These are phyloP conservation scores for Antheraea mylitta DNA, from an alignment of 1,140 invertebrate genomes.

Conservation along the genomic window DNA sequence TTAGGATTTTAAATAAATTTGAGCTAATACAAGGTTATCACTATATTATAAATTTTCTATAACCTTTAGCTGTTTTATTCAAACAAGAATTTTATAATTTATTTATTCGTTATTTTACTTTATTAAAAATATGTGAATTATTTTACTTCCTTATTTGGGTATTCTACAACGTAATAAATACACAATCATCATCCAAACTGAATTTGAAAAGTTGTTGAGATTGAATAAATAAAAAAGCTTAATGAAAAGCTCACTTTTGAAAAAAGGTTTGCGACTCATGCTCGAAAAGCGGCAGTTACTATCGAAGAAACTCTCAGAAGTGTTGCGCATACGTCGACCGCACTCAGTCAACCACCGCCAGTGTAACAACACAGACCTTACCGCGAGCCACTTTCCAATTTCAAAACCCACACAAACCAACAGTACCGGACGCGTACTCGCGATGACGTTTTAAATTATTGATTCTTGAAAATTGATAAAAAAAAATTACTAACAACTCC, in stretches of 20 bases:
- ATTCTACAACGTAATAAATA: too few species aligned
- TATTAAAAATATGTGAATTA: too few species aligned
- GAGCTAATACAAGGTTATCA: too few species aligned
- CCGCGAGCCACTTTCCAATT: slow-evolving; percentile 26
- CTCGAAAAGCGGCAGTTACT: not conserved
- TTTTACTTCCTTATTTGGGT: too few species aligned
- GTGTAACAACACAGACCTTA: slow-evolving; percentile 24
- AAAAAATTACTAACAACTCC: not conserved
- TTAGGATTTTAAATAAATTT: too few species aligned
- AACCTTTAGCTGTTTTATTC: too few species aligned
- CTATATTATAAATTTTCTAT: too few species aligned
- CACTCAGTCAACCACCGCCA: slow-evolving; percentile 34
- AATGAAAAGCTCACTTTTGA: not conserved
- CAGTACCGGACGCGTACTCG: slow-evolving; percentile 22
- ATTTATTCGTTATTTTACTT: too few species aligned
- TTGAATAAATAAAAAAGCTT: not conserved
- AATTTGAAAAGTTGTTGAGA: too few species aligned
- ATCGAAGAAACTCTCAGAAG: slow-evolving; percentile 24
- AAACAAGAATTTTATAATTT: too few species aligned
- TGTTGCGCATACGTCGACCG: slow-evolving; percentile 28
- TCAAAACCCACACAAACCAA: slow-evolving; percentile 23
- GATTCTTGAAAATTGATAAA: not conserved
- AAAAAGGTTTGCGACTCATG: not conserved
- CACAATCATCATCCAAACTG: too few species aligned
- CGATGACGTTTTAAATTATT: slow-evolving; percentile 22